Percentiles rank a stretch among this genome's conserved stretches.
These are phyloP conservation scores for Tiliacea citrago DNA, from an alignment of 2,888 invertebrate genomes.

Conservation along the genomic window DNA sequence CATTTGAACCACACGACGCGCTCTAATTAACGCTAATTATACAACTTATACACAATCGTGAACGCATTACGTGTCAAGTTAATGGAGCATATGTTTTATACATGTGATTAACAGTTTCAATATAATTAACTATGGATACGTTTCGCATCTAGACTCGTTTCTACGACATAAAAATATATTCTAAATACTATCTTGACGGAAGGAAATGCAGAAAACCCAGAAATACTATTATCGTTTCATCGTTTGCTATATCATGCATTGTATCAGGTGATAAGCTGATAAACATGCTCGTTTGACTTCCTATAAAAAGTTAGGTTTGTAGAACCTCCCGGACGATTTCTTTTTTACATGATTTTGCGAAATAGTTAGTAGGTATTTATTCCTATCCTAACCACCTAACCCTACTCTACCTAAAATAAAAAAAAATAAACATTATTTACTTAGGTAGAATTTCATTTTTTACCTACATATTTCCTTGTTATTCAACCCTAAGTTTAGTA, in stretches of 20 bases:
- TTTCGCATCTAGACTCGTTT: not conserved
- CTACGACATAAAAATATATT: not conserved
- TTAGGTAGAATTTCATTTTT: not conserved
- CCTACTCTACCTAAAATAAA: too few relatives aligned
- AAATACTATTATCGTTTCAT: not conserved
- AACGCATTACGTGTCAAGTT: slow-evolving; percentile 53
- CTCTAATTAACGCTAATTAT: slow-evolving; percentile 50
- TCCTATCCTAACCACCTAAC: too few relatives aligned
- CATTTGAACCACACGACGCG: slow-evolving; percentile 47
- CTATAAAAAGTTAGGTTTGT: not conserved
- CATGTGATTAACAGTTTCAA: slow-evolving; percentile 45
- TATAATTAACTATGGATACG: slow-evolving; percentile 7
- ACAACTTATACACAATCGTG: slow-evolving; percentile 51
- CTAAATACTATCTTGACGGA: not conserved
- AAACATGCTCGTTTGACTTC: not conserved
- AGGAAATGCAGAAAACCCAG: not conserved
- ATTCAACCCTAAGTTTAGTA: not conserved
- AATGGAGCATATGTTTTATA: slow-evolving; percentile 48
- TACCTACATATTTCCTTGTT: not conserved
- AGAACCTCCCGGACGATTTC: not conserved
- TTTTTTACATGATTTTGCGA: not conserved
- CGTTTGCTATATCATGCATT: too few relatives aligned
- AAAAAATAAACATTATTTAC: not conserved
- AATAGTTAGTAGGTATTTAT: too few relatives aligned
- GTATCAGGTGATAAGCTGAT: not conserved